Percentiles rank a stretch among this genome's conserved stretches.
phyloP scores from a whole-genome alignment of 2,797 vertebrate genomes.

The Aulostomus chinensis region DNA sequence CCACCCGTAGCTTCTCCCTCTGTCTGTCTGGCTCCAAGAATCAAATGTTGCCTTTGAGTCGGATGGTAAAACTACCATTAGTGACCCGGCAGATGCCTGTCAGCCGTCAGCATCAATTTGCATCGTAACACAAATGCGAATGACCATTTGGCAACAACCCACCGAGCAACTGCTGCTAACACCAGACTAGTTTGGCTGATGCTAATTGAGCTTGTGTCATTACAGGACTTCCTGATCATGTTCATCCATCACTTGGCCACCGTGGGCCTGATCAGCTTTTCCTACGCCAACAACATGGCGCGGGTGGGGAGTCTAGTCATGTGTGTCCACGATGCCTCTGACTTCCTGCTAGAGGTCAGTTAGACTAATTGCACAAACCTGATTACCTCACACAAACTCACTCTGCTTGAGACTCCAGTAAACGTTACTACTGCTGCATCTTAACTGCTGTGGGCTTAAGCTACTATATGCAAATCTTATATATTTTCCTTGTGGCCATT shows the following conservation, averaged over 20 bases:
- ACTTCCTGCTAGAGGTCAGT: slow-evolving; percentile 90
- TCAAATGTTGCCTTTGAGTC: neutral
- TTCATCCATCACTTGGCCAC: slow-evolving; percentile 91
- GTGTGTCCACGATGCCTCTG: slow-evolving; percentile 88
- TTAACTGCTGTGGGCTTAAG: too few relatives aligned
- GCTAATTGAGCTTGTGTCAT: neutral
- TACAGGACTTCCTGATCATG: slow-evolving; percentile 93
- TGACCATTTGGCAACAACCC: too few relatives aligned
- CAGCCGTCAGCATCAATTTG: too few relatives aligned
- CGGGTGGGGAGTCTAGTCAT: slow-evolving; percentile 89
- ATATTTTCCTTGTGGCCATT: too few relatives aligned
- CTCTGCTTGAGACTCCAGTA: too few relatives aligned
- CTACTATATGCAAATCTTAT: too few relatives aligned
- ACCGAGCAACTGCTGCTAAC: neutral
- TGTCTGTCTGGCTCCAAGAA: neutral
- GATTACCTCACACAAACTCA: too few relatives aligned
- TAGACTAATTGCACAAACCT: neutral
- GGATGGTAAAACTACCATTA: too few relatives aligned
- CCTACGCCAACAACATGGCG: slow-evolving; percentile 92
- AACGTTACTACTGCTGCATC: too few relatives aligned
- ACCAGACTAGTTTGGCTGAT: too few relatives aligned
- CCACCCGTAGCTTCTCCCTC: slow-evolving; percentile 1
- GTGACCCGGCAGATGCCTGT: too few relatives aligned
- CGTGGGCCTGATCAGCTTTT: slow-evolving; percentile 87
- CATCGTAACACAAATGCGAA: too few relatives aligned